Conservation (phyloP, 1,140 invertebrate species). For the Helicorthomorpha holstii region DNA sequence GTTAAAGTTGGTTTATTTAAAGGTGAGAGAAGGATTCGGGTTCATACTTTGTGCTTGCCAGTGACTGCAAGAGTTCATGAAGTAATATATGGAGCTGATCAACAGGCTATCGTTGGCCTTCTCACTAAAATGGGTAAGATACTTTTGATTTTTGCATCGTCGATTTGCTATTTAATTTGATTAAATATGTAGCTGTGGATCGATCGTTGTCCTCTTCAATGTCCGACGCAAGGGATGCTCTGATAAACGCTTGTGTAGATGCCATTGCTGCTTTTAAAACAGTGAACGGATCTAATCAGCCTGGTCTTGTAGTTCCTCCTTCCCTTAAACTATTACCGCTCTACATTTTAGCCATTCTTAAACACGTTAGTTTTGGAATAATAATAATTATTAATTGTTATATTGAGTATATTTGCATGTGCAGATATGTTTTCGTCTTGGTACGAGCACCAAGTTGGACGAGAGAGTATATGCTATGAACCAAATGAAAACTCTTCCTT, state of each 20-base stretch:
- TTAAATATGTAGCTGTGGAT: conserved; percentile 56
- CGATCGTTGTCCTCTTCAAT: conserved; percentile 66
- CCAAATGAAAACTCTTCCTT: conserved; percentile 74
- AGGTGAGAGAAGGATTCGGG: conserved; percentile 90
- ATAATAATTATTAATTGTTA: not conserved
- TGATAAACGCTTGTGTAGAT: conserved; percentile 89
- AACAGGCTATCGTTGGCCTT: conserved; percentile 81
- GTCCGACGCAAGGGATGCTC: conserved; percentile 83
- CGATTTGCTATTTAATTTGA: not conserved
- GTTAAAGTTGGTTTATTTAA: conserved; percentile 13
- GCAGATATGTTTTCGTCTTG: conserved; percentile 69
- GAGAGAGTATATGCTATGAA: conserved; percentile 87
- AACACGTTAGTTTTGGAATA: conserved; percentile 47
- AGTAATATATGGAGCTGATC: conserved; percentile 80
- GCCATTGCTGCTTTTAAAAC: conserved; percentile 63
- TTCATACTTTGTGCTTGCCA: conserved; percentile 91
- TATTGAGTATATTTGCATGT: not conserved
- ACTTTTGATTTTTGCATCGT: not conserved
- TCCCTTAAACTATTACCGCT: conserved; percentile 67
- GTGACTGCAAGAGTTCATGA: conserved; percentile 67
- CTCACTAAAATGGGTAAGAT: conserved; percentile 83
- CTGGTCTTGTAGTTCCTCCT: conserved; percentile 50
- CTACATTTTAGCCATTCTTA: conserved; percentile 77
- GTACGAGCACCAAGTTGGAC: conserved; percentile 72
- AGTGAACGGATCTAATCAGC: conserved; percentile 36